These are phyloP conservation scores for Trachelipus rathkii DNA, from an alignment of 1,140 invertebrate genomes.

Conservation along the genomic window DNA sequence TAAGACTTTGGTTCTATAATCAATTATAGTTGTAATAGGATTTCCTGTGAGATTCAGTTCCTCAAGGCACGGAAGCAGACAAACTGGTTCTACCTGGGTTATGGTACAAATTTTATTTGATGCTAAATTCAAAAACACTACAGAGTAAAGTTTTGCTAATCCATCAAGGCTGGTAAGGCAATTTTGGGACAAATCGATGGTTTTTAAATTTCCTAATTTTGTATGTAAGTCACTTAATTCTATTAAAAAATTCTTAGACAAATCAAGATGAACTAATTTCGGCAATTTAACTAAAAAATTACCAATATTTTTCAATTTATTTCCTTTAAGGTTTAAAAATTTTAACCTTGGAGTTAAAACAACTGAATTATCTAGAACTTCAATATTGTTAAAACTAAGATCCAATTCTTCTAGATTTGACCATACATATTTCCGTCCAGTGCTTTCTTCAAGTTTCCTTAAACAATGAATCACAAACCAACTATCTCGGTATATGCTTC, in stretches of 20 bases:
- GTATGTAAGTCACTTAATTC: constrained; percentile 72
- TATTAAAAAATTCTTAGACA: constrained; percentile 66
- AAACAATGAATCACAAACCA: constrained; percentile 69
- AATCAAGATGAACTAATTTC: constrained; percentile 66
- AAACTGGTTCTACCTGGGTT: constrained; percentile 72
- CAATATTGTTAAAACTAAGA: constrained; percentile 73
- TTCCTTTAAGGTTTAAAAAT: constrained; percentile 65
- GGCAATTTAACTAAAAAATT: constrained; percentile 72
- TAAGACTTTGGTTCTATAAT: constrained; percentile 85
- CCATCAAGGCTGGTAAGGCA: constrained; percentile 68
- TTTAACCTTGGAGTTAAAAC: constrained; percentile 71
- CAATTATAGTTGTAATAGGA: constrained; percentile 75
- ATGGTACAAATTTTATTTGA: constrained; percentile 77
- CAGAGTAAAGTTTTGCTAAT: constrained; percentile 75
- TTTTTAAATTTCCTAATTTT: constrained; percentile 80
- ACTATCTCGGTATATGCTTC: constrained; percentile 64
- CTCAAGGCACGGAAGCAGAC: constrained; percentile 77
- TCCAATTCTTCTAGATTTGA: constrained; percentile 63
- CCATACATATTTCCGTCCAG: constrained; percentile 59
- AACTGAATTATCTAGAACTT: constrained; percentile 72
- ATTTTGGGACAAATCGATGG: constrained; percentile 83
- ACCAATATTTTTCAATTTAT: constrained; percentile 65
- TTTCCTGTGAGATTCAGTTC: constrained; percentile 80
- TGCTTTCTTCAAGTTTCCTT: constrained; percentile 51
- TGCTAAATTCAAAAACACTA: constrained; percentile 79